Conservation (phyloP, 2,888 invertebrate species). For the Xylota sylvarum region DNA sequence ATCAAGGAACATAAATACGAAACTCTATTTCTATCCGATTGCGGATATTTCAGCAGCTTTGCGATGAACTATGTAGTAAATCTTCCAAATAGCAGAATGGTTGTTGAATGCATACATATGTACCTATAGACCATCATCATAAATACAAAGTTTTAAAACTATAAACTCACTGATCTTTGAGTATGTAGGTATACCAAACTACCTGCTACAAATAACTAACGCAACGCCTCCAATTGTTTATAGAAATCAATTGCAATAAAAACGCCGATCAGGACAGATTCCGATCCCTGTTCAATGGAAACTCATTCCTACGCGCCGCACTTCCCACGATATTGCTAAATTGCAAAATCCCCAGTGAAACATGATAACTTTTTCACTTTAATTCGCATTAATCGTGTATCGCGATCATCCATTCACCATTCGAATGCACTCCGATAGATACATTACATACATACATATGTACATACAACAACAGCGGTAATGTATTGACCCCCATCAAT, state of each 20-base stretch:
- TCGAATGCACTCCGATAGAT: conserved; percentile 36
- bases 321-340: conserved; percentile 52
- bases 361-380: conserved; percentile 42
- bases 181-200: too few relatives aligned
- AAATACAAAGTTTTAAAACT: too few relatives aligned
- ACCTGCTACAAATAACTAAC: neutral
- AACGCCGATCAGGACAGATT: conserved; percentile 34
- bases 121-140: too few relatives aligned
- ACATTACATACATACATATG: too few relatives aligned
- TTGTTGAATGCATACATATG: too few relatives aligned
- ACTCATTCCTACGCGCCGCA: neutral
- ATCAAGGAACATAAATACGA: too few relatives aligned
- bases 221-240: conserved; percentile 26
- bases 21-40: too few relatives aligned
- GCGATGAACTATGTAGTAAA: too few relatives aligned
- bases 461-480: conserved; percentile 40
- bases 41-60: too few relatives aligned
- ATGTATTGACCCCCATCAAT: conserved; percentile 74
- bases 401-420: conserved; percentile 14
- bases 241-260: conserved; percentile 24
- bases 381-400: conserved; percentile 42
- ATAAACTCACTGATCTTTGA: neutral
- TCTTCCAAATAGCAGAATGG: too few relatives aligned
- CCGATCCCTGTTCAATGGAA: conserved; percentile 30
- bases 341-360: conserved; percentile 51